A percentile compares a stretch with the other conserved stretches of the same genome.
These are phyloP conservation scores for Ictidomys tridecemlineatus DNA, from an alignment of 2,113 vertebrate genomes.

Conservation along the genomic window DNA sequence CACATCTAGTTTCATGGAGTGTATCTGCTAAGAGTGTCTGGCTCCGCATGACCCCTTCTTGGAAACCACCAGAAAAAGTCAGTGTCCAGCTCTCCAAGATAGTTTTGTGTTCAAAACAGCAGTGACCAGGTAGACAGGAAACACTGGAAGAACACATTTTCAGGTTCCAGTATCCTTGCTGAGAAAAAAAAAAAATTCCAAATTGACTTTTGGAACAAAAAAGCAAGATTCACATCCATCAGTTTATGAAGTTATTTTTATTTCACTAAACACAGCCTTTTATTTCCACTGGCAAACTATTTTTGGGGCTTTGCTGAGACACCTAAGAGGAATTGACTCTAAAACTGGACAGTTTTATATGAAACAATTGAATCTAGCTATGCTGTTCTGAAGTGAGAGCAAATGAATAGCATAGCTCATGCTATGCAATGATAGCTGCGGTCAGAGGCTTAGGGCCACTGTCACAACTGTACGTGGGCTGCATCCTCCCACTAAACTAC, in stretches of 20 bases:
- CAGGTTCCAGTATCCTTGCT: background rate
- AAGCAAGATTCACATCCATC: background rate
- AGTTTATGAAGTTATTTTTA: slow-evolving; percentile 24
- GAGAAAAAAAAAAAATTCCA: background rate
- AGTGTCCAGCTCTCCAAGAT: background rate
- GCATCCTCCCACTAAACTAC: too few species aligned
- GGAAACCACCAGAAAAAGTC: slow-evolving; percentile 33
- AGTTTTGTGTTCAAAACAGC: background rate
- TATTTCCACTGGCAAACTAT: background rate
- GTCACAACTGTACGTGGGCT: background rate
- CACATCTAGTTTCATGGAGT: slow-evolving; percentile 1
- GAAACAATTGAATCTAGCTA: background rate
- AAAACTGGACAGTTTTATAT: background rate
- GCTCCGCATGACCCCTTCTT: background rate
- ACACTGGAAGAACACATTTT: background rate
- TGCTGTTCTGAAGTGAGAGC: background rate
- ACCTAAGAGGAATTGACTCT: background rate
- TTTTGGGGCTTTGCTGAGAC: background rate
- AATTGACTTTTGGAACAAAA: background rate
- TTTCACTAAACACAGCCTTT: background rate
- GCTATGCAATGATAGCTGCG: background rate
- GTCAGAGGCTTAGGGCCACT: background rate
- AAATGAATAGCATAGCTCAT: background rate
- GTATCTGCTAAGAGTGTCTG: slow-evolving; percentile 17
- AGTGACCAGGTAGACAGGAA: fast-evolving